Conservation (phyloP, 1,140 invertebrate species). For the Lineus longissimus region DNA sequence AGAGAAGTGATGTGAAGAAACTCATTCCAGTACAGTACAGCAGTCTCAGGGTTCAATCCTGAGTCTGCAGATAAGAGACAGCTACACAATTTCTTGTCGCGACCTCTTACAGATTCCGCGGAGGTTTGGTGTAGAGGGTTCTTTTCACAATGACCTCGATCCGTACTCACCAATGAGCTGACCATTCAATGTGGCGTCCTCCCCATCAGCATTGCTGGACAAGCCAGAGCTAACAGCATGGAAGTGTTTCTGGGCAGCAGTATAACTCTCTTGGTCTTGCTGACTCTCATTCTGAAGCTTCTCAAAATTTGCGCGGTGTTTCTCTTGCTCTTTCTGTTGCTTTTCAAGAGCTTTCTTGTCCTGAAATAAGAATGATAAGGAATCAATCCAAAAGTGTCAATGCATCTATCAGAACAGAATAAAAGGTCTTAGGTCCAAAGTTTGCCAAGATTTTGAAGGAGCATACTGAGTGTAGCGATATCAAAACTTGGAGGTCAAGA, state of each 20-base stretch:
- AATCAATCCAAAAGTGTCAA: neutral
- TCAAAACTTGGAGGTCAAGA: too few relatives aligned
- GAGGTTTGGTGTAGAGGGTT: too few relatives aligned
- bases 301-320: constrained; percentile 68
- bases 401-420: too few relatives aligned
- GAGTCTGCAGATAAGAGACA: too few relatives aligned
- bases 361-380: constrained; percentile 23
- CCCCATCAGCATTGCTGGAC: constrained; percentile 73
- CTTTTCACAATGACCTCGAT: too few relatives aligned
- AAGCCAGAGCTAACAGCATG: constrained; percentile 80
- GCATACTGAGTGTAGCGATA: too few relatives aligned
- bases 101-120: too few relatives aligned
- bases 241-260: constrained; percentile 71
- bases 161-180: constrained; percentile 82
- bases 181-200: constrained; percentile 80
- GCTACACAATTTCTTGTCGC: too few relatives aligned
- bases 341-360: constrained; percentile 65
- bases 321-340: constrained; percentile 67
- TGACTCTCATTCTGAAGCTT: constrained; percentile 67
- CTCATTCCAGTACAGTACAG: too few relatives aligned
- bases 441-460: too few relatives aligned
- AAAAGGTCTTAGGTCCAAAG: too few relatives aligned
- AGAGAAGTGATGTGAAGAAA: constrained; percentile 10
- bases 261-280: constrained; percentile 65
- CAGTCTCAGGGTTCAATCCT: too few relatives aligned